Evolutionary conservation across 2,797 vertebrate species (phyloP).

Genomic region (Rhinella marina): DNA sequence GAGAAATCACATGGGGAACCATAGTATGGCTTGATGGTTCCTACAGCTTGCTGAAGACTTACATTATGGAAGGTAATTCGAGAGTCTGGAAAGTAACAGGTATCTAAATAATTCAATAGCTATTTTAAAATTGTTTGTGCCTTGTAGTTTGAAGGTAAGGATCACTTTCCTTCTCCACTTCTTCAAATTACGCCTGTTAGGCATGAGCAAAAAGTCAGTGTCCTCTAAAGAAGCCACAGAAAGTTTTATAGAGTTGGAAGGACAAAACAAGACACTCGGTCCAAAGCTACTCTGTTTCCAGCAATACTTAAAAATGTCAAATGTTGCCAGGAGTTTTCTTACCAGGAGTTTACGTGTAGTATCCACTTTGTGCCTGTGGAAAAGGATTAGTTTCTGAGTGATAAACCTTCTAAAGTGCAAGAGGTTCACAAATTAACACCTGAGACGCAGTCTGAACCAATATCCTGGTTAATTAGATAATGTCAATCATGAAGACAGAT

Average conservation of each 20-base stretch:
- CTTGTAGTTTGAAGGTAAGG: conserved; percentile 2
- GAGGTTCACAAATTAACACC: conserved; percentile 43
- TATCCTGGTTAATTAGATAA: background rate
- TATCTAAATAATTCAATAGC: conserved; percentile 20
- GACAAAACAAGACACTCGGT: conserved; percentile 26
- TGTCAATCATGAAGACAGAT: too few species aligned
- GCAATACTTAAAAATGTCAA: conserved; percentile 17
- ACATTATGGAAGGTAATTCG: background rate
- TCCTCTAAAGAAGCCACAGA: background rate
- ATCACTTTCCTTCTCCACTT: conserved; percentile 1
- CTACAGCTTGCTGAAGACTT: background rate
- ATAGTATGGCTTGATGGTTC: background rate
- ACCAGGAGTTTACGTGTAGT: background rate
- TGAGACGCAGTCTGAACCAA: background rate
- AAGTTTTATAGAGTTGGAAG: background rate
- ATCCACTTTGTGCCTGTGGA: conserved; percentile 3
- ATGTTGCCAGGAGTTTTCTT: background rate
- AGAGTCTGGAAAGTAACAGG: background rate
- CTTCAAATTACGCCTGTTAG: conserved; percentile 12
- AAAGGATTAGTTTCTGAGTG: background rate
- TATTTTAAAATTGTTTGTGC: background rate
- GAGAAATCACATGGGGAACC: background rate
- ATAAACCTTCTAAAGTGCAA: conserved; percentile 21
- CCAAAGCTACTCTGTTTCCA: background rate
- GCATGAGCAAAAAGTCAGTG: conserved; percentile 19